A percentile compares a stretch with the other conserved stretches of the same genome.
Evolutionary conservation across 2,888 invertebrate genomes (phyloP).

Genomic region (Trichopoda pennipes): DNA sequence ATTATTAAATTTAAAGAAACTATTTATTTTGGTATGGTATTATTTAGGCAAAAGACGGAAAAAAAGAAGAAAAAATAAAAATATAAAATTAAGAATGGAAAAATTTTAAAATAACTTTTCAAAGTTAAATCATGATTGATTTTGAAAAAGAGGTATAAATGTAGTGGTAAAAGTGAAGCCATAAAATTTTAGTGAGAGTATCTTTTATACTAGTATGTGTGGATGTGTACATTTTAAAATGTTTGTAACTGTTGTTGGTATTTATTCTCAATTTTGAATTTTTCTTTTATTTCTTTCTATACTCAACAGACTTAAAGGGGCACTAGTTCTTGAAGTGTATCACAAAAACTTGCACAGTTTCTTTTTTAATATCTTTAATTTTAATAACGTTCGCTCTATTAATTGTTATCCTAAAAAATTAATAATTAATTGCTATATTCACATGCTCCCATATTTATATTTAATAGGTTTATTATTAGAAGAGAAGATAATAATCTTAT

Average conservation of each 20-base stretch:
- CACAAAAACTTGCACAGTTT: too few relatives aligned
- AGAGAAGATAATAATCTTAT: too few relatives aligned
- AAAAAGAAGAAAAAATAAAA: neutral
- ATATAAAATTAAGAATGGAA: conserved; percentile 5
- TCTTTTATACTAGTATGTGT: conserved; percentile 6
- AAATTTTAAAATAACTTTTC: conserved; percentile 16
- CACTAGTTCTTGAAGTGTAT: too few relatives aligned
- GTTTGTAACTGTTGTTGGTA: too few relatives aligned
- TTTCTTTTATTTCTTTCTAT: neutral
- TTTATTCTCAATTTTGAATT: too few relatives aligned
- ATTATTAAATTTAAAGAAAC: conserved; percentile 2
- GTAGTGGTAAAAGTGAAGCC: conserved; percentile 39
- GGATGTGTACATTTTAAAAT: conserved; percentile 16
- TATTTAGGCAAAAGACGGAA: conserved; percentile 4
- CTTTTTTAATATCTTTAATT: too few relatives aligned
- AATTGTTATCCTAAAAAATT: too few relatives aligned
- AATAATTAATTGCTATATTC: too few relatives aligned
- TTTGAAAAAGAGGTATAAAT: conserved; percentile 37
- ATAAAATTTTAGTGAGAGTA: neutral
- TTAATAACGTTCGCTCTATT: too few relatives aligned
- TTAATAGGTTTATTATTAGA: too few relatives aligned
- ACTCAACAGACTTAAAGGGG: too few relatives aligned
- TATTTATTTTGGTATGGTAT: neutral
- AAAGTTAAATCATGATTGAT: conserved; percentile 21
- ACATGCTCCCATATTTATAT: too few relatives aligned